Conservation (phyloP, 2,113 vertebrate species). For the Eulemur macaco region DNA sequence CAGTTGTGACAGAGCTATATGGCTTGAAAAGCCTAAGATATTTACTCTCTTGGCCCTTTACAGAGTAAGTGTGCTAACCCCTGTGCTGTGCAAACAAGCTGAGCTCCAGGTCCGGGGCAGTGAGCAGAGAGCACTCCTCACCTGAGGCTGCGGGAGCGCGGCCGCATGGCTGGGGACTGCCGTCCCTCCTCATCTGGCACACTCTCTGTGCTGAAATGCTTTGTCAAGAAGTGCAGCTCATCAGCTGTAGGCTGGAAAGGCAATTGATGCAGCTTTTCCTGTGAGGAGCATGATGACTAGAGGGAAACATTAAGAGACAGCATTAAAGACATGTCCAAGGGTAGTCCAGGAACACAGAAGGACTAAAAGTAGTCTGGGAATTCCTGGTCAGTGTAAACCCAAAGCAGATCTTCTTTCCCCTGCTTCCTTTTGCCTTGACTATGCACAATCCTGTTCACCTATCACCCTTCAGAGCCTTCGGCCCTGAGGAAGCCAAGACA, state of each 20-base stretch:
- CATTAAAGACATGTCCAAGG: constrained; percentile 75
- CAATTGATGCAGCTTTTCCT: constrained; percentile 99
- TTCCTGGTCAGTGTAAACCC: constrained; percentile 19
- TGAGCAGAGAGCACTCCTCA: constrained; percentile 55
- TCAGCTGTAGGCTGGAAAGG: constrained; percentile 98
- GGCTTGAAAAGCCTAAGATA: neutral
- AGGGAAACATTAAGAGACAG: constrained; percentile 83
- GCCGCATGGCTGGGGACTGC: constrained; percentile 94
- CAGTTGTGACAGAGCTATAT: neutral
- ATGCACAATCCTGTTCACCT: neutral
- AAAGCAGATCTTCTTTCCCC: constrained; percentile 74
- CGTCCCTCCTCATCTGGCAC: constrained; percentile 96
- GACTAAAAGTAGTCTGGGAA: constrained; percentile 68
- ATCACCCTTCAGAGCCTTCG: neutral
- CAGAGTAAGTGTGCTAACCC: neutral
- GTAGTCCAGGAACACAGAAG: constrained; percentile 74
- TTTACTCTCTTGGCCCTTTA: neutral
- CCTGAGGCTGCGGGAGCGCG: constrained; percentile 96
- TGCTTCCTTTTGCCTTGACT: neutral
- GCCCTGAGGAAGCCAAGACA: neutral
- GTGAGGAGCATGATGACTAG: constrained; percentile 99
- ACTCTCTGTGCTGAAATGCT: constrained; percentile 98
- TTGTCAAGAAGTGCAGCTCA: constrained; percentile 98
- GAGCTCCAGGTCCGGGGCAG: neutral
- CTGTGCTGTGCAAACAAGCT: neutral